These are phyloP conservation scores for Siniperca knerii DNA, from an alignment of 2,113 vertebrate species.

Conservation along the genomic window DNA sequence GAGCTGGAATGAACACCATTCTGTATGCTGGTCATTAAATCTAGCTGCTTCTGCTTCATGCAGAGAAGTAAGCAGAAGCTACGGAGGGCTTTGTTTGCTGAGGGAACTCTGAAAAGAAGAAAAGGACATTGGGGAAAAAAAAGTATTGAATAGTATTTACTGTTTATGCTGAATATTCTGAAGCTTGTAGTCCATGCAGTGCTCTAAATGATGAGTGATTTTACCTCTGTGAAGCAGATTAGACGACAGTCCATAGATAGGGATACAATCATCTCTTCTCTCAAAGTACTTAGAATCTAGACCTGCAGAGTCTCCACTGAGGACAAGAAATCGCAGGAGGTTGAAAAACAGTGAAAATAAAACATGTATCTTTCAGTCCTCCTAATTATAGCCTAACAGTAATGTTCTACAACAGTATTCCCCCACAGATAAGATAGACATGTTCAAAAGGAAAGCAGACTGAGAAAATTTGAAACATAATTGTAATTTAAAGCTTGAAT, in stretches of 20 bases:
- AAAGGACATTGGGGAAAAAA: neutral
- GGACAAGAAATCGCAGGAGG: slow-evolving; percentile 21
- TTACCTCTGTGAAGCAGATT: slow-evolving; percentile 81
- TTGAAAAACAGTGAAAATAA: neutral
- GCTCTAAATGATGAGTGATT: neutral
- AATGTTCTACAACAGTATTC: neutral
- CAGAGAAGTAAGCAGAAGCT: slow-evolving; percentile 90
- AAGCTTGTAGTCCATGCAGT: neutral
- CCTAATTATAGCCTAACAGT: neutral
- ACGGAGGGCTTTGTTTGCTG: slow-evolving; percentile 71
- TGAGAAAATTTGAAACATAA: neutral
- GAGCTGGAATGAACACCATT: neutral
- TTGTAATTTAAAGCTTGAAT: neutral
- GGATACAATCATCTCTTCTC: slow-evolving; percentile 91
- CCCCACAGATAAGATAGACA: neutral
- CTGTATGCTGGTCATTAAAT: neutral
- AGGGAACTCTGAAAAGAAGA: slow-evolving; percentile 81
- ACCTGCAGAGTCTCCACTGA: slow-evolving; percentile 82
- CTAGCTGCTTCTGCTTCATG: slow-evolving; percentile 57
- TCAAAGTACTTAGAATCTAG: slow-evolving; percentile 93
- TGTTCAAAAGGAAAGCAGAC: neutral
- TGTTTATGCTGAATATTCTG: neutral
- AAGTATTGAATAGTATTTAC: neutral
- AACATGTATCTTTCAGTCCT: neutral
- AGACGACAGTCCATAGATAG: slow-evolving; percentile 88